These are phyloP conservation scores for Antennarius maculatus DNA, from an alignment of 2,797 vertebrate genomes.

Conservation along the genomic window DNA sequence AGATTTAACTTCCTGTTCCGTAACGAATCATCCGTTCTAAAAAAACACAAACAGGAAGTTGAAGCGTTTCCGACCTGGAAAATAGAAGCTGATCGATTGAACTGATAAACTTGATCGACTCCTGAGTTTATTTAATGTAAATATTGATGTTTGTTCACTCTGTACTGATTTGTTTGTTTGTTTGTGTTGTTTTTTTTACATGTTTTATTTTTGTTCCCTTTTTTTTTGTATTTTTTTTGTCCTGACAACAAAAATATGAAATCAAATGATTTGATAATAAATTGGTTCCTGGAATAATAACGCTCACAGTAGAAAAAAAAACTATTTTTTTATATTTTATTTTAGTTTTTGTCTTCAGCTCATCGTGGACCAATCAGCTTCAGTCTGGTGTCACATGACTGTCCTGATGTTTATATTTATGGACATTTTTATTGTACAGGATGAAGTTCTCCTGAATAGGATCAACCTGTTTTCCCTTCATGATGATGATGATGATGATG, in stretches of 20 bases:
- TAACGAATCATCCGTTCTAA: no score
- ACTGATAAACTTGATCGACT: background rate
- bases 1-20: no score
- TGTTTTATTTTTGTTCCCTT: conserved; percentile 30
- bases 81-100: background rate
- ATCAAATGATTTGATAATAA: background rate
- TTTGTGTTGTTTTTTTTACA: conserved; percentile 38
- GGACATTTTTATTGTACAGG: conserved; percentile 11
- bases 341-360: conserved; percentile 16
- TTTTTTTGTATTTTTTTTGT: conserved; percentile 46
- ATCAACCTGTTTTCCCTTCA: no score
- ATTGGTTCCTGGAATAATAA: background rate
- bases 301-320: background rate
- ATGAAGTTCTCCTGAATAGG: no score
- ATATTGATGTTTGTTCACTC: conserved; percentile 43
- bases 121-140: conserved; percentile 70
- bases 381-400: background rate
- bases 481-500: no score
- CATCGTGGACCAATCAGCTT: conserved; percentile 23
- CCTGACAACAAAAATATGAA: conserved; percentile 40
- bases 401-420: conserved; percentile 16
- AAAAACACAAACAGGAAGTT: no score
- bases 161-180: conserved; percentile 54
- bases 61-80: no score
- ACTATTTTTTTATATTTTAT: conserved; percentile 12